Evolutionary conservation across 2,888 invertebrate genomes (phyloP).

Genomic region (Heliothis peltigera): DNA sequence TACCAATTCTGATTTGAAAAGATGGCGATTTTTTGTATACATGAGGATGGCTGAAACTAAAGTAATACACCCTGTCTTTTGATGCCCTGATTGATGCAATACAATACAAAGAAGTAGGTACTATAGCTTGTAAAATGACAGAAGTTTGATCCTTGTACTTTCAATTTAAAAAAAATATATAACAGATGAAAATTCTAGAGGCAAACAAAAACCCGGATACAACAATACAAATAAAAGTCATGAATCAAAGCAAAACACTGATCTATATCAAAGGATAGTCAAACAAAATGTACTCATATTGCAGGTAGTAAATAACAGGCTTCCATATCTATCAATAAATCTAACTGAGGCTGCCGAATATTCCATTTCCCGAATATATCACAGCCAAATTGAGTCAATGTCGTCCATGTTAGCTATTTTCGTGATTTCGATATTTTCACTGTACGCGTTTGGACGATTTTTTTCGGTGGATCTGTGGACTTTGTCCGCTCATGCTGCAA

Average conservation of each 20-base stretch:
- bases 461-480: conserved; percentile 23
- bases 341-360: conserved; percentile 50
- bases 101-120: too few species aligned
- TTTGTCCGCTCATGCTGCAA: conserved; percentile 13
- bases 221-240: conserved; percentile 21
- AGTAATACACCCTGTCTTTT: too few species aligned
- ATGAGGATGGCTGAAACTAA: too few species aligned
- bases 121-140: too few species aligned
- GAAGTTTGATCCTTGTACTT: too few species aligned
- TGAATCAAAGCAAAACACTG: conserved; percentile 19
- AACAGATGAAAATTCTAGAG: too few species aligned
- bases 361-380: conserved; percentile 54
- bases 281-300: conserved; percentile 46
- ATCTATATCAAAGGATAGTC: conserved; percentile 50
- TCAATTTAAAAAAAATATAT: too few species aligned
- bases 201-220: not conserved
- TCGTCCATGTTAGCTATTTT: conserved; percentile 45
- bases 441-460: conserved; percentile 19
- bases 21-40: too few species aligned
- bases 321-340: conserved; percentile 52
- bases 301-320: conserved; percentile 51
- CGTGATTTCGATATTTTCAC: conserved; percentile 46
- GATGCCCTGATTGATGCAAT: too few species aligned
- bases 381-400: conserved; percentile 56
- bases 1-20: too few species aligned